A percentile compares a stretch with the other conserved stretches of the same genome.
These are phyloP conservation scores for Caranx ignobilis DNA, from an alignment of 2,113 vertebrate genomes.

Conservation along the genomic window DNA sequence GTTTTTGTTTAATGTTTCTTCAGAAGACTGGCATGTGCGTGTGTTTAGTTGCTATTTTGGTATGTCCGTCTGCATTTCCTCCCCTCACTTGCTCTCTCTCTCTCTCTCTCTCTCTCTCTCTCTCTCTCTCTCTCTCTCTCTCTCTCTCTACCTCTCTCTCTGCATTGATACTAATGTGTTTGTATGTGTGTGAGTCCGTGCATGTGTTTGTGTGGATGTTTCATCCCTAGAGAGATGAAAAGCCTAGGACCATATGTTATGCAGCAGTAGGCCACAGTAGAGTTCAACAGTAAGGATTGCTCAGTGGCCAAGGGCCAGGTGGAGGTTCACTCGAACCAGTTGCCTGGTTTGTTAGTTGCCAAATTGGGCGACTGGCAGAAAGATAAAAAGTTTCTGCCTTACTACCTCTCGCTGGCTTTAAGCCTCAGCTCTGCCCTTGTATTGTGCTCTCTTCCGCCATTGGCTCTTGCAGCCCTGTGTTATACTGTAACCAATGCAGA, in stretches of 20 bases:
- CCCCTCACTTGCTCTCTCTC: not conserved
- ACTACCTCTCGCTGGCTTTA: slow-evolving; percentile 23
- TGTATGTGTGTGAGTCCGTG: slow-evolving; percentile 46
- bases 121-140: not conserved
- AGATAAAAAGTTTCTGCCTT: slow-evolving; percentile 37
- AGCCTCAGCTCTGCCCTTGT: slow-evolving; percentile 29
- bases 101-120: slow-evolving; percentile 16
- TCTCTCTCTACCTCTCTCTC: not conserved
- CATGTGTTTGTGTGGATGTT: slow-evolving; percentile 76
- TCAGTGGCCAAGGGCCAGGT: slow-evolving; percentile 59
- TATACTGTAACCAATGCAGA: slow-evolving; percentile 15
- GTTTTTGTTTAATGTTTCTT: slow-evolving; percentile 73
- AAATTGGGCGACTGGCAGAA: slow-evolving; percentile 44
- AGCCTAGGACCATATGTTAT: slow-evolving; percentile 74
- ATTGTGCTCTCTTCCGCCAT: slow-evolving; percentile 6
- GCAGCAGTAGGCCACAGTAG: slow-evolving; percentile 69
- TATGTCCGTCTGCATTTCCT: slow-evolving; percentile 53
- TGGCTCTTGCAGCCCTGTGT: slow-evolving; percentile 2
- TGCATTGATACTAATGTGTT: slow-evolving; percentile 21
- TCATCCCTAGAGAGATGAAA: slow-evolving; percentile 76
- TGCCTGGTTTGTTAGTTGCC: slow-evolving; percentile 46
- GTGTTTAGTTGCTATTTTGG: slow-evolving; percentile 63
- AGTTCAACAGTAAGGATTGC: slow-evolving; percentile 66
- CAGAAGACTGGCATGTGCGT: slow-evolving; percentile 45
- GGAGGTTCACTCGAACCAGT: slow-evolving; percentile 54